Evolutionary conservation across 1,140 invertebrate species (phyloP).

Genomic region (Geopemphigus sp.): DNA sequence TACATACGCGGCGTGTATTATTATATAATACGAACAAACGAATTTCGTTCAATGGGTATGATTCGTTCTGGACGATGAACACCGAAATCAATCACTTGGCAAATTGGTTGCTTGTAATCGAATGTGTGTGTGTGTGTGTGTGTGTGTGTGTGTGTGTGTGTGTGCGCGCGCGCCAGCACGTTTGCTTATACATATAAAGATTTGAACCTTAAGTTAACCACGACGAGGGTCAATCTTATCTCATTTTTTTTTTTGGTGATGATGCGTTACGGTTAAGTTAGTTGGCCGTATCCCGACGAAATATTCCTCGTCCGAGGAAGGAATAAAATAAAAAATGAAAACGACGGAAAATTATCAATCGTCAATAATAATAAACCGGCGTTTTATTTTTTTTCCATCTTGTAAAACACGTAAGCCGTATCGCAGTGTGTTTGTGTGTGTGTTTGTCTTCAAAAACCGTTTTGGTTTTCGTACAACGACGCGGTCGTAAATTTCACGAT

Average conservation of each 20-base stretch:
- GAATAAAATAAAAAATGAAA: background rate
- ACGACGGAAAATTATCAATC: no score
- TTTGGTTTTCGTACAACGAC: background rate
- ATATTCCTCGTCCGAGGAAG: background rate
- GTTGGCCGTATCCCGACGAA: no score
- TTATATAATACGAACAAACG: background rate
- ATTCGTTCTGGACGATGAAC: background rate
- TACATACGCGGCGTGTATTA: no score
- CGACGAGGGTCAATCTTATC: background rate
- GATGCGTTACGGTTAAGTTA: no score
- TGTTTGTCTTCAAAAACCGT: constrained; percentile 9
- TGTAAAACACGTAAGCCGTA: no score
- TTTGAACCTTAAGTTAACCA: background rate
- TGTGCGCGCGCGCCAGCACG: no score
- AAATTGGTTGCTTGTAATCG: background rate
- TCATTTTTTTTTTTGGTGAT: background rate
- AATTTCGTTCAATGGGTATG: background rate
- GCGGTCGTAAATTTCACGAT: constrained; percentile 34
- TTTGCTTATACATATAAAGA: no score
- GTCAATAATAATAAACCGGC: background rate
- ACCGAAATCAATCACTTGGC: constrained; percentile 37
- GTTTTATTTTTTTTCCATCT: background rate
- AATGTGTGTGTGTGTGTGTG: no score
- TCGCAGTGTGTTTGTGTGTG: no score
- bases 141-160: background rate